phyloP scores from a whole-genome alignment of 2,888 invertebrate species.

The Lathronympha strigana region DNA sequence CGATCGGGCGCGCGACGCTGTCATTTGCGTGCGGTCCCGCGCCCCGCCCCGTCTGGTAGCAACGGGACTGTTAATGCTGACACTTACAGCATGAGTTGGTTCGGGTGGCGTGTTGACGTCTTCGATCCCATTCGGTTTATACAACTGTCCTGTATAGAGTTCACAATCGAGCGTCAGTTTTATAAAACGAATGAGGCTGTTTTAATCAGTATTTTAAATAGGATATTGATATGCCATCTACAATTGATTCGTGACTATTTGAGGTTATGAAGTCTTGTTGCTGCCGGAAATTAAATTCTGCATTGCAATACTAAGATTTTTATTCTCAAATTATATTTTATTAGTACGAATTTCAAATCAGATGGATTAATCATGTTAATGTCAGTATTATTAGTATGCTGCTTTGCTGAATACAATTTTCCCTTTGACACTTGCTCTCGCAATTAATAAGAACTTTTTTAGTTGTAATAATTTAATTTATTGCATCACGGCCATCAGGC shows the following conservation, averaged over 20 bases:
- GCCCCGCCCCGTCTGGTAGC: constrained; percentile 29
- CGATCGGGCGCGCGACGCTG: constrained; percentile 78
- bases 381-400: too few relatives aligned
- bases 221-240: not conserved
- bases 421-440: too few relatives aligned
- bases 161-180: not conserved
- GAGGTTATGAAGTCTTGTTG: not conserved
- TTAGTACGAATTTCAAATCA: too few relatives aligned
- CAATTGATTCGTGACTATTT: not conserved
- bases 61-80: constrained; percentile 9
- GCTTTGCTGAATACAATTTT: too few relatives aligned
- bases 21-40: constrained; percentile 74
- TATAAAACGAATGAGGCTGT: not conserved
- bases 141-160: not conserved
- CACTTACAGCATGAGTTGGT: constrained; percentile 8
- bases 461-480: too few relatives aligned
- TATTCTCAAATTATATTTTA: not conserved
- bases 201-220: not conserved
- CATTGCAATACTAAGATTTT: not conserved
- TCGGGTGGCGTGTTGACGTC: not conserved
- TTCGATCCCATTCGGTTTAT: not conserved
- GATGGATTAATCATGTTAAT: too few relatives aligned
- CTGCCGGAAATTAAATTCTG: not conserved
- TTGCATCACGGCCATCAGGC: too few relatives aligned
- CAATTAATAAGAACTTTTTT: too few relatives aligned